phyloP scores from a whole-genome alignment of 2,113 vertebrate species.

The Brachyhypopomus occidentalis region DNA sequence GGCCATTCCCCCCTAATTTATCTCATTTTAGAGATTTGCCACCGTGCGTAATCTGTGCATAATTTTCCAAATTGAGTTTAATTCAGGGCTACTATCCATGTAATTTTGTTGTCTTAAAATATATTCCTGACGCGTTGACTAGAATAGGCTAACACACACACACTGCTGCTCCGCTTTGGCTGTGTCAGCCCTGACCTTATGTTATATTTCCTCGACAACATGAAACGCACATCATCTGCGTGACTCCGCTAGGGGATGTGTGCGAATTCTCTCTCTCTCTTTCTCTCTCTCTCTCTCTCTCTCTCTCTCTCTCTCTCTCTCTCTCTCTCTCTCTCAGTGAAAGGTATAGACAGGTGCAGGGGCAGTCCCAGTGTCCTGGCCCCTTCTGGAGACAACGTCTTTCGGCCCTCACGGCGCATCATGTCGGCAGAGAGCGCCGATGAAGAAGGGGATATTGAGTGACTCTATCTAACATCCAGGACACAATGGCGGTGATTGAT shows the following conservation, averaged over 20 bases:
- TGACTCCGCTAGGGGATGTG: no score
- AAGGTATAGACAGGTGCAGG: not conserved
- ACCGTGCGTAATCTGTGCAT: slow-evolving; percentile 10
- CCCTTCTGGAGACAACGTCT: slow-evolving; percentile 66
- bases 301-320: not conserved
- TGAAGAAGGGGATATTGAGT: slow-evolving; percentile 99
- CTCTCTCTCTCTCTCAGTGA: not conserved
- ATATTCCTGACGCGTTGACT: not conserved
- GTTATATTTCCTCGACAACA: not conserved
- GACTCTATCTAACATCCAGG: slow-evolving; percentile 98
- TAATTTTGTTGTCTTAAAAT: not conserved
- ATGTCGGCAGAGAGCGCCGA: slow-evolving; percentile 88
- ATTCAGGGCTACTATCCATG: slow-evolving; percentile 13
- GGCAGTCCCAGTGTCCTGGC: slow-evolving; percentile 68
- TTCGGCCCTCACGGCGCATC: slow-evolving; percentile 88
- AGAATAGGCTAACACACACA: not conserved
- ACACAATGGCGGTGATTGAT: slow-evolving; percentile 98
- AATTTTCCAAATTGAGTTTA: slow-evolving; percentile 21
- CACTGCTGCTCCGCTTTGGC: not conserved
- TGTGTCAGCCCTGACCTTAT: not conserved
- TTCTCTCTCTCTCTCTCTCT: not conserved
- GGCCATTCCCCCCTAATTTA: not conserved
- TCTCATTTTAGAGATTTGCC: slow-evolving; percentile 4
- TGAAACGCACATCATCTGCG: not conserved
- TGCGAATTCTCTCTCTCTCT: not conserved